Percentiles rank a stretch among this genome's conserved stretches.
Evolutionary conservation across 1,140 invertebrate genomes (phyloP).

Genomic region (Pemphigus obesinymphae): DNA sequence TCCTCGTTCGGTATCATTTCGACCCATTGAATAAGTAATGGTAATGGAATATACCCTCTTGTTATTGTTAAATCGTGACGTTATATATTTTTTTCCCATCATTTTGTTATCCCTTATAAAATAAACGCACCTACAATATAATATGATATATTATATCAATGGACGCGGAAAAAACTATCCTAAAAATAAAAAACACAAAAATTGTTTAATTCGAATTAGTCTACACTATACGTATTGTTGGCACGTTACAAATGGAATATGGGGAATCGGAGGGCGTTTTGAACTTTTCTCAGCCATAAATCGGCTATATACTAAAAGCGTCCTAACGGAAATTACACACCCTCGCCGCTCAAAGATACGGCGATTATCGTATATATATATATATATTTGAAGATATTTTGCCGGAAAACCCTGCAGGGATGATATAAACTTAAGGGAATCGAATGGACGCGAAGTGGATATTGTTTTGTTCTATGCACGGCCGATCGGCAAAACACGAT

Average conservation of each 20-base stretch:
- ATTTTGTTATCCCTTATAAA: not conserved
- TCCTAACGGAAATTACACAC: conserved; percentile 39
- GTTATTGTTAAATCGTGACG: not conserved
- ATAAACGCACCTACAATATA: not conserved
- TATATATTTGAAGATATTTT: conserved; percentile 40
- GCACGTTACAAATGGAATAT: not conserved
- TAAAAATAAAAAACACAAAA: not conserved
- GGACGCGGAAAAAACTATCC: too few relatives aligned
- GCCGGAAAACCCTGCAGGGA: not conserved
- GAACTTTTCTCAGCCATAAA: conserved; percentile 35
- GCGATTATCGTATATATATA: conserved; percentile 29
- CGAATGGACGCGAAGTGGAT: not conserved
- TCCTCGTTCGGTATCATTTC: conserved; percentile 17
- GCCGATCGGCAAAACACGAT: conserved; percentile 9
- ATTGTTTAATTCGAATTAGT: conserved; percentile 14
- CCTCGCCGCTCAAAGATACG: not conserved
- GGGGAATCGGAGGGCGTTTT: not conserved
- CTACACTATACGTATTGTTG: not conserved
- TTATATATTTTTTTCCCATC: not conserved
- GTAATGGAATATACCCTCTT: not conserved
- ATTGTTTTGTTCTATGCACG: conserved; percentile 21
- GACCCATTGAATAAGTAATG: conserved; percentile 23
- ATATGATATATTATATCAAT: too few relatives aligned
- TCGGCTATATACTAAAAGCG: conserved; percentile 21
- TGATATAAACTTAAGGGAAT: conserved; percentile 17